Base-by-base conservation (phyloP, 35 echinoderm and acorn worm species). In the Apostichopus californicus region DNA sequence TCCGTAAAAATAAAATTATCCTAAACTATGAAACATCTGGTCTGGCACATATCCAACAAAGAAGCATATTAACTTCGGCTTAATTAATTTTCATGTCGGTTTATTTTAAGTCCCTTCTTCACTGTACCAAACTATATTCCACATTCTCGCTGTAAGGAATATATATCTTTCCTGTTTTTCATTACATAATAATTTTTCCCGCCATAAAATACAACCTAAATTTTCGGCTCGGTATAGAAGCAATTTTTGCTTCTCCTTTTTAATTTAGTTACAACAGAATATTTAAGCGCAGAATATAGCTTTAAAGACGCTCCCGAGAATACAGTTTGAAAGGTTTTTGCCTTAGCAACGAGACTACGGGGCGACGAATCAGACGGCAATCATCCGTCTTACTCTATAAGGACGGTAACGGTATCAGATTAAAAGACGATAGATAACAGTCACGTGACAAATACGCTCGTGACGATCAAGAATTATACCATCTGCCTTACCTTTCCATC, bases 301-400 rank as follows among this genome's bases (percentile, higher is more conserved):
- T 18, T 61, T 75, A 75, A 75, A 75, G 71, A 75, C 71, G 71
- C 71, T 75, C 71, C 15, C 71, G 71, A 75, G 71, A 75, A 75
- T 75, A 22, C 71, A 22, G 71, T 75, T 75, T 75, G 71, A 75
- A 75, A 75, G 71, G 17, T n/a, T 75, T 75, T 1, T 75, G 15
- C 20, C 20, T 18, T 75, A n/a, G 21, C n/a, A 75, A 18, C 71
- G 71, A 75, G 71, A 75, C 71, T 6, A 75, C 6, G 18, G 6
- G 71, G 71, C 71, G 71, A 18, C 71, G 71, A 75, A 75, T 22
- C 71, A 20, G 71, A 75, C 71, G 15, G 71, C 6, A 7, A 6
- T 20, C 12, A 75, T 75, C 71, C 15, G 17, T 75, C 71, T 75
- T 75, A 75, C 71, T 75, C 12, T 75, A 75, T 18, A 75, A 75